Evolutionary conservation across 2,113 vertebrate species (phyloP), one percentile per base, ranked within the genome.

Genomic region (Myotis davidii): DNA sequence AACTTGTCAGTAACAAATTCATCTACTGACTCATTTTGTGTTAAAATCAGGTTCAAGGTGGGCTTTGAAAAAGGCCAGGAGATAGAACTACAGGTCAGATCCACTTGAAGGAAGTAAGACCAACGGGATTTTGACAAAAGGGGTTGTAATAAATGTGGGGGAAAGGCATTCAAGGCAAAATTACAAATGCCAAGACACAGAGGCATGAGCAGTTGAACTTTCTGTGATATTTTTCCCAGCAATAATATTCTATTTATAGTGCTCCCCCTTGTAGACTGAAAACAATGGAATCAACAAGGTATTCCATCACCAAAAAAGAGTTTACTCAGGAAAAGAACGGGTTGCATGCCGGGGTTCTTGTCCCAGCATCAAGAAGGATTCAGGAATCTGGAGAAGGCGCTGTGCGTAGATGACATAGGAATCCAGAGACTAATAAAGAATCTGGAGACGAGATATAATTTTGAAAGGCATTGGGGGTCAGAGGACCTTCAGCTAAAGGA

Each of bases 11-110:
- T n/a, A 67, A 67, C 64, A 67, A 72, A 69, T 69, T 69, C 48
- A 69, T 11, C 65, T 54, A 81, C 13, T 34, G 73, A 83, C 59
- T 78, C 39, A 59, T 78, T 83, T 90, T 27, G 65, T 45, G 74
- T 83, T 83, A 59, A 87, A 87, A 20, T 69, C n/a, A 69, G n/a
- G 81, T 61, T 25, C 61, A 67, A 67, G 27, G 29, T 27, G 67
- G 65, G 56, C 48, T 74, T 74, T 91, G 48, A 65, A 88, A 77
- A 94, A 88, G 32, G 32, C 76, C 67, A 52, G 37, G 78, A 93
- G 87, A 37, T n/a, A 23, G 52, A 91, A 72, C 18, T 52, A 77
- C 17, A 29, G 18, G 56, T 85, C 27, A 59, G 84, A 83, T 25
- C 34, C 42, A 45, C 21, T 2, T 45, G 72, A 96, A 84, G 67